Conservation (phyloP, 2,113 vertebrate genomes). For the Ornithorhynchus anatinus region DNA sequence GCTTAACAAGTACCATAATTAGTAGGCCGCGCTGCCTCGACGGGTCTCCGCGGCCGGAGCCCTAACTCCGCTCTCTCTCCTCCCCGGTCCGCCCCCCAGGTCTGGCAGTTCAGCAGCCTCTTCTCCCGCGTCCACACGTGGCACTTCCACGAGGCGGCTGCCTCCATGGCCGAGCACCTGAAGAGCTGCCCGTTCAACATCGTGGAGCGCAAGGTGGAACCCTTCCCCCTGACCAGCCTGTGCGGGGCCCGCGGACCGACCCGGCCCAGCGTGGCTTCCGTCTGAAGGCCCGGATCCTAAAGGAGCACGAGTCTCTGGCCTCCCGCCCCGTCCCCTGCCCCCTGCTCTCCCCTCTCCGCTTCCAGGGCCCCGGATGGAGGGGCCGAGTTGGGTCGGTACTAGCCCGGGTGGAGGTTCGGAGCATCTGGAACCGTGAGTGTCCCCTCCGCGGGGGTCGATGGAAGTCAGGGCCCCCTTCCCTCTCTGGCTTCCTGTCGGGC, state of each 20-base stretch:
- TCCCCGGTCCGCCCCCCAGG: conserved; percentile 61
- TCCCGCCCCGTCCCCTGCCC: not conserved
- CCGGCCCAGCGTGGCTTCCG: conserved; percentile 69
- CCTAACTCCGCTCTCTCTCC: too few species aligned
- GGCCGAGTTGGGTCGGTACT: too few species aligned
- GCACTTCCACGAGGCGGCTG: conserved; percentile 69
- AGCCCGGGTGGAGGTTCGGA: too few species aligned
- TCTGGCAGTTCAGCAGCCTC: conserved; percentile 91
- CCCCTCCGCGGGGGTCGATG: too few species aligned
- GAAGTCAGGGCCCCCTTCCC: too few species aligned
- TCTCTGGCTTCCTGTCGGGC: too few species aligned
- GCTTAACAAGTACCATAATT: too few species aligned
- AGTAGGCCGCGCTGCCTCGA: too few species aligned
- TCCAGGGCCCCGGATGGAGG: too few species aligned
- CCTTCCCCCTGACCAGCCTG: conserved; percentile 79
- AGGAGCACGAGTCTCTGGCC: too few species aligned
- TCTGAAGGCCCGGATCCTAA: conserved; percentile 65
- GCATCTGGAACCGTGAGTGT: too few species aligned
- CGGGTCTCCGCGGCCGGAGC: too few species aligned
- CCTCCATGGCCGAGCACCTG: conserved; percentile 87
- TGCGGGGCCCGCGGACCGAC: conserved; percentile 55
- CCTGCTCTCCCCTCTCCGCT: not conserved
- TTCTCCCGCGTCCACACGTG: conserved; percentile 87
- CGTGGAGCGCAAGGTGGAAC: conserved; percentile 74
- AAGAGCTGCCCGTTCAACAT: conserved; percentile 85